These are phyloP conservation scores for Pempheris klunzingeri DNA, from an alignment of 2,797 vertebrate species.

Conservation along the genomic window DNA sequence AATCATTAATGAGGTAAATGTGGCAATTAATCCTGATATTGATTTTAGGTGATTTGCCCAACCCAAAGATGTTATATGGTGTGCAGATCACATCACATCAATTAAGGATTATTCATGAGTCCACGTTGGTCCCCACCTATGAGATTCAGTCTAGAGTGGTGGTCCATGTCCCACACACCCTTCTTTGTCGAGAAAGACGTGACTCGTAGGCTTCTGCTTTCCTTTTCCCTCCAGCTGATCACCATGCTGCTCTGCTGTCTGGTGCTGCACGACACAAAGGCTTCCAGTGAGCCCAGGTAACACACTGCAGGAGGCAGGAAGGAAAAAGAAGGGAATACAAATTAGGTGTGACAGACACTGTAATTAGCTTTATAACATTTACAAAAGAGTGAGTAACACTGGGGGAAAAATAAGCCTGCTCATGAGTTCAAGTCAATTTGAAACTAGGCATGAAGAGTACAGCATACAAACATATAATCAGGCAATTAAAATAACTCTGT, in stretches of 20 bases:
- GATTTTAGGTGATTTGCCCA: not conserved
- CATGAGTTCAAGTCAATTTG: not conserved
- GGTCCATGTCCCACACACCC: conserved; percentile 87
- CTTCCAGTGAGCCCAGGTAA: conserved; percentile 85
- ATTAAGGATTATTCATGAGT: not conserved
- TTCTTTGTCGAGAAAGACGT: conserved; percentile 78
- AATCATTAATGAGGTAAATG: not conserved
- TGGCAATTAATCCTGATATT: not conserved
- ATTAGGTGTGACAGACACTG: conserved; percentile 11
- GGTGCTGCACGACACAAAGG: conserved; percentile 86
- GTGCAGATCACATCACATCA: not conserved
- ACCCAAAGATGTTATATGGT: too few species aligned
- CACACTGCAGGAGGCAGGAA: conserved; percentile 65
- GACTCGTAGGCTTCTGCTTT: conserved; percentile 72
- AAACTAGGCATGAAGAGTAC: not conserved
- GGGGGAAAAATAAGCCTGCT: not conserved
- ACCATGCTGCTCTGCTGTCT: conserved; percentile 78
- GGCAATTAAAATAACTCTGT: not conserved
- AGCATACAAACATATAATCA: not conserved
- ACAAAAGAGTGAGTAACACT: not conserved
- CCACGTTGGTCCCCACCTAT: conserved; percentile 78
- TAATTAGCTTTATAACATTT: conserved; percentile 20
- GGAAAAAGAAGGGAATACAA: conserved; percentile 25
- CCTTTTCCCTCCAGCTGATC: conserved; percentile 85
- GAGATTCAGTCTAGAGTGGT: conserved; percentile 84